Conservation (phyloP, 2,888 invertebrate species). For the Amphipyra berbera region DNA sequence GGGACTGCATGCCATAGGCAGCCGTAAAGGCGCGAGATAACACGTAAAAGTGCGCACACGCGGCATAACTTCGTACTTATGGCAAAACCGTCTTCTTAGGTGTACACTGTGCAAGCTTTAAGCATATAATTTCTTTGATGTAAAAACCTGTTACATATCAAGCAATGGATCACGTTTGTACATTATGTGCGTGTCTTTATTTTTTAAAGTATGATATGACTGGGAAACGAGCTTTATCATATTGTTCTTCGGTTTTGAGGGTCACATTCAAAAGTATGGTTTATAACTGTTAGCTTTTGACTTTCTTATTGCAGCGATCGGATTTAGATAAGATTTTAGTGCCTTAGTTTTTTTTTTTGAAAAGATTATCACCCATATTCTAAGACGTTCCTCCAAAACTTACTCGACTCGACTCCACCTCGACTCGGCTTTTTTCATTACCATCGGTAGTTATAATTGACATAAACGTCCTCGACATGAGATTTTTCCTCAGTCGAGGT, state of each 20-base stretch:
- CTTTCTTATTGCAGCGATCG: too few relatives aligned
- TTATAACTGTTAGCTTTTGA: too few relatives aligned
- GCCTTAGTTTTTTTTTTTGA: too few relatives aligned
- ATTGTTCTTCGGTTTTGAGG: not conserved
- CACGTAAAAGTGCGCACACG: conserved; percentile 14
- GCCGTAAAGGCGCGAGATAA: conserved; percentile 23
- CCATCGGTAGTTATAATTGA: too few relatives aligned
- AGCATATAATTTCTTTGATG: conserved; percentile 4
- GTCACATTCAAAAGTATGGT: too few relatives aligned
- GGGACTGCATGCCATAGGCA: conserved; percentile 28
- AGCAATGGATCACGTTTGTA: conserved; percentile 35
- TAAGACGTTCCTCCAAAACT: too few relatives aligned
- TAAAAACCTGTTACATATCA: conserved; percentile 46
- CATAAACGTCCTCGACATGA: too few relatives aligned
- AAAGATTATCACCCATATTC: too few relatives aligned
- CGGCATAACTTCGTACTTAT: not conserved
- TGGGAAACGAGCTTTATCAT: not conserved
- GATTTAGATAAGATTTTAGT: too few relatives aligned
- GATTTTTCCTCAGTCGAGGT: too few relatives aligned
- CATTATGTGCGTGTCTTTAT: conserved; percentile 38
- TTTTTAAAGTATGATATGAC: conserved; percentile 12
- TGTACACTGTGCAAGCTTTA: conserved; percentile 6
- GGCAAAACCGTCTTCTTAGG: conserved; percentile 2
- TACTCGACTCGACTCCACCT: too few relatives aligned
- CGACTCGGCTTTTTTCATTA: too few relatives aligned